A percentile compares a stretch with the other conserved stretches of the same genome.
phyloP scores from a whole-genome alignment of 2,797 vertebrate species.

The Discoglossus pictus region DNA sequence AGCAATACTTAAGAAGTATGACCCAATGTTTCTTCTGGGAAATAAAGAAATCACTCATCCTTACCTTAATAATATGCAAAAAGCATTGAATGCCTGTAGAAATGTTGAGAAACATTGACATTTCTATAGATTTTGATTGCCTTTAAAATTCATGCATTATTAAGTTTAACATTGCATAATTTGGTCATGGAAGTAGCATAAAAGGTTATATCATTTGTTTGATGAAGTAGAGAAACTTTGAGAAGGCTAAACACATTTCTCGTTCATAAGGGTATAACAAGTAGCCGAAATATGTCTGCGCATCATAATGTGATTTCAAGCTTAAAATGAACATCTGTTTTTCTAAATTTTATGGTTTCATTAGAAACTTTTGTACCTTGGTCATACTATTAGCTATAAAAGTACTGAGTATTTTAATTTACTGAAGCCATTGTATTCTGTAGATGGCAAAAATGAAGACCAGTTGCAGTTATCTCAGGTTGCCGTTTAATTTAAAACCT shows the following conservation, averaged over 20 bases:
- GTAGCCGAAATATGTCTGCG: slow-evolving; percentile 32
- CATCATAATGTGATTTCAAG: slow-evolving; percentile 51
- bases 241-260: slow-evolving; percentile 37
- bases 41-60: slow-evolving; percentile 23
- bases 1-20: too few relatives aligned
- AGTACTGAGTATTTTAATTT: slow-evolving; percentile 33
- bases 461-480: slow-evolving; percentile 31
- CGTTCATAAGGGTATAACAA: slow-evolving; percentile 36
- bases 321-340: slow-evolving; percentile 53
- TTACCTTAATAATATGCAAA: slow-evolving; percentile 33
- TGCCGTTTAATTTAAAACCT: slow-evolving; percentile 41
- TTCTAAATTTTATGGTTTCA: slow-evolving; percentile 37
- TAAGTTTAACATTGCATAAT: slow-evolving; percentile 47
- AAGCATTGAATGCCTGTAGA: slow-evolving; percentile 28
- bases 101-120: slow-evolving; percentile 34
- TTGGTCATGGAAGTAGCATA: slow-evolving; percentile 33
- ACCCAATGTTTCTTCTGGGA: slow-evolving; percentile 9
- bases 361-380: slow-evolving; percentile 32
- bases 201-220: slow-evolving; percentile 48
- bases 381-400: slow-evolving; percentile 21
- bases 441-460: slow-evolving; percentile 23
- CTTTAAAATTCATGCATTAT: slow-evolving; percentile 51
- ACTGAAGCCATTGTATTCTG: slow-evolving; percentile 22
- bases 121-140: slow-evolving; percentile 49
- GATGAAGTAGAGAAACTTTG: slow-evolving; percentile 43